Base-by-base conservation (phyloP, 2,888 invertebrate species). In the Augochlorella aurata region DNA sequence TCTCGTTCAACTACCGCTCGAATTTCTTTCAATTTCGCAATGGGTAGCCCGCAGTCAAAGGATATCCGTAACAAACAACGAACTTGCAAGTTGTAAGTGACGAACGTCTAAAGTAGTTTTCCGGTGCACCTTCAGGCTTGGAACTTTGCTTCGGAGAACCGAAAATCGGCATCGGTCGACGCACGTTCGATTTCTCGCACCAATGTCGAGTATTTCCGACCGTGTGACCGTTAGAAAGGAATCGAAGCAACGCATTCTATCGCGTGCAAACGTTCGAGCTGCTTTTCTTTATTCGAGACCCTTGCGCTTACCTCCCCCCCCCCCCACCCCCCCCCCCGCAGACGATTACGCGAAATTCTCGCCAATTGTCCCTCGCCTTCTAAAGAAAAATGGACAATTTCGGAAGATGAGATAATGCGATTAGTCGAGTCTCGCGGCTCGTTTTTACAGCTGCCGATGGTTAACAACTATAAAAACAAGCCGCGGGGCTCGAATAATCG, bases 31-130 rank as follows among this genome's bases (percentile, higher is more conserved):
- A n/a, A n/a, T n/a, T 77, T 72, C 49, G 12, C 63, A 63, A 88
- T 88, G 88, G 88, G 88, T 52, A 80, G 47, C 24, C 73, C 67
- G 12, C 75, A 82, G 21, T 82, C 81, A 9, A 88, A 85, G 79
- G 88, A 83, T 69, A 52, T 14, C 49, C 67, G 63, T 58, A 63
- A 58, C 29, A 79, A 47, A 45, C 65, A 1, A 16, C 77, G 77
- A 67, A n/a, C n/a, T 50, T 47, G 38, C 73, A 83, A 70, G 58
- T 58, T 63, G 87, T 87, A 74, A 87, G 87, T 87, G 50, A 38
- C 44, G 5, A 74, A 21, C 47, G 75, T 58, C 7, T 50, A 49
- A 50, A 24, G 24, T 29, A 24, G 61, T 61, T 24, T 24, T 24
- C 2, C 29, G 29, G 16, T 61, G 61, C 61, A 61, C 61, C 29